phyloP scores from a whole-genome alignment of 2,888 invertebrate genomes.

The Pyrrhia umbra region DNA sequence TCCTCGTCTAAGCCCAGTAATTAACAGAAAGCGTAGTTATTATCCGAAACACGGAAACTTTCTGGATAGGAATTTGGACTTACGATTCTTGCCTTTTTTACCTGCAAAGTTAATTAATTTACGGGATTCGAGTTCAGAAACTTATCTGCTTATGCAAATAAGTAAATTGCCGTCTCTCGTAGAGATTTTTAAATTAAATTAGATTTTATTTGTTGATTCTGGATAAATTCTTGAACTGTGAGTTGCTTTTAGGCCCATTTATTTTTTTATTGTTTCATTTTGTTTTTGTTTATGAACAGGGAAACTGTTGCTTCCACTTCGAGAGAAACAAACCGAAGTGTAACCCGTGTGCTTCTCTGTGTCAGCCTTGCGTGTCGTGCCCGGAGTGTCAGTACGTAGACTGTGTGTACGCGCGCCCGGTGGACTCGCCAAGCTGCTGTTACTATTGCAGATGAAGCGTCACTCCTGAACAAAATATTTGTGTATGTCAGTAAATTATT shows the following conservation, averaged over 20 bases:
- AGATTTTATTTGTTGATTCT: conserved; percentile 44
- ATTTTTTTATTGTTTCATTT: conserved; percentile 45
- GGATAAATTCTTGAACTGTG: conserved; percentile 36
- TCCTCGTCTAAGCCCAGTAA: conserved; percentile 73
- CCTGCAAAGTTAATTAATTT: conserved; percentile 85
- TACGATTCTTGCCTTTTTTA: conserved; percentile 78
- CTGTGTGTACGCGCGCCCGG: conserved; percentile 63
- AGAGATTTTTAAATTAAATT: conserved; percentile 60
- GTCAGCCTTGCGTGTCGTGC: conserved; percentile 41
- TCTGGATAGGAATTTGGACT: conserved; percentile 75
- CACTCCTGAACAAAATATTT: conserved; percentile 13
- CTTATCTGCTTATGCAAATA: conserved; percentile 85
- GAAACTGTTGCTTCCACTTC: conserved; percentile 81
- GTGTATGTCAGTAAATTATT: conserved; percentile 55
- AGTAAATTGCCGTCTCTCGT: conserved; percentile 64
- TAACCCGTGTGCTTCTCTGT: conserved; percentile 41
- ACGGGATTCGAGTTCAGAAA: conserved; percentile 76
- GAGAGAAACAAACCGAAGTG: conserved; percentile 72
- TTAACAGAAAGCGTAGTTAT: conserved; percentile 82
- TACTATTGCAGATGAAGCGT: conserved; percentile 62
- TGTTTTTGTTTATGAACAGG: conserved; percentile 71
- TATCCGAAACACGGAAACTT: conserved; percentile 80
- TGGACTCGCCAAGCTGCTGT: conserved; percentile 62
- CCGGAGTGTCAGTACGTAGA: conserved; percentile 68
- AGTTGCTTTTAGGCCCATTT: conserved; percentile 21